Evolutionary conservation across 2,113 vertebrate genomes (phyloP), one percentile per base, ranked within the genome.

Genomic region (Anolis sagrei): DNA sequence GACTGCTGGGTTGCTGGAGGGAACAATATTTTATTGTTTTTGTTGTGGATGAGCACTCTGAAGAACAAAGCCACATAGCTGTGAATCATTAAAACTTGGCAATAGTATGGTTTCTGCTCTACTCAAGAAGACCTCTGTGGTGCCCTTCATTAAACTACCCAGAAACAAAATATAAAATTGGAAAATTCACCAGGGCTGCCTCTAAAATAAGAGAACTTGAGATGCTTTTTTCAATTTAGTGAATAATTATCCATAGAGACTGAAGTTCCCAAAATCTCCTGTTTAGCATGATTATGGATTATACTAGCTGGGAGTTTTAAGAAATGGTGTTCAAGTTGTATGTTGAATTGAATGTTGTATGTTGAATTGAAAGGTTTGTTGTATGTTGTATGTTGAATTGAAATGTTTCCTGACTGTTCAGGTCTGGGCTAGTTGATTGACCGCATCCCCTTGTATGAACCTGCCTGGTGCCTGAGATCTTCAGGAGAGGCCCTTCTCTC

Each of bases 21-120:
- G 79, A 87, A 82, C 87, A 88, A 80, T 88, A 81, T 89, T 93
- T 84, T 68, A 62, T 87, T 91, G n/a, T 44, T 44, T 91, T 86
- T 91, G 88, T 91, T 89, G 88, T 83, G 90, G 88, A 87, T 51
- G 77, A 90, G 83, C 87, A 1, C 80, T 93, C 79, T 81, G 83
- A 84, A 93, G 70, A 48, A 81, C 72, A 84, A 74, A 85, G 81
- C 89, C 83, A 49, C 87, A 79, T 76, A 49, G 77, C n/a, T 87
- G 69, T 91, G 88, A 87, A 83, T 83, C 77, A 89, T 92, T 93
- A 91, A 93, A 94, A 89, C 69, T 85, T 90, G 91, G 84, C 86
- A 85, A 58, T 78, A 76, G 48, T 81, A 64, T 16, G 16, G 14
- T 74, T 36, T 62, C 85, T 68, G 64, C 75, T 49, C 32, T 34